Base-by-base conservation (phyloP, 2,888 invertebrate species). In the Nebria brevicollis region DNA sequence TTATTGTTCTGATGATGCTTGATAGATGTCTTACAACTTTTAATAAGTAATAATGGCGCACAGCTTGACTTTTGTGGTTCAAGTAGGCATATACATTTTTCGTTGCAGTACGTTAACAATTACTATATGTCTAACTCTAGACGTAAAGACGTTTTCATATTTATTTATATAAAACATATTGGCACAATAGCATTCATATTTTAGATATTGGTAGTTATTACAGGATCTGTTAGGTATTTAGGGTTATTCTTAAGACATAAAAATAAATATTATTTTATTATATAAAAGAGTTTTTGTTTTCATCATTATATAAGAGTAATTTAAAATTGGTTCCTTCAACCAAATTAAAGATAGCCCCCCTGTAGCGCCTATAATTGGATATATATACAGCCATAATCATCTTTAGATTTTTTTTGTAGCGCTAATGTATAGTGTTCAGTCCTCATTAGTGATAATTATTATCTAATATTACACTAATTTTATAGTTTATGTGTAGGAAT, bases 391-490 rank as follows among this genome's bases (percentile, higher is more conserved):
- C 7, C 43, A 54, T 54, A 54, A 54, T 54, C 54, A 54, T 13
- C 54, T 54, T 8, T 13, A 13, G 13, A 54, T 13, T 11, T 54
- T 54, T 54, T 54, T 13, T 11, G 54, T 13, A 11, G 8, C 1
- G 54, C 8, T 54, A 54, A 54, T 54, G 54, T 54, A 54, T 77
- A 54, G 34, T 25, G 72, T 65, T 77, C 64, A 54, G 10, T 64
- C 54, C 77, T 25, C 25, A 77, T 77, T 64, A 72, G 72, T 64
- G 26, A 77, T 77, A 20, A 54, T 76, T 43, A 76, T 76, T 72
- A 72, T 42, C 77, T 77, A 72, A 77, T 72, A 72, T n/a, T 72
- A 43, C 54, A 72, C 64, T 77, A 72, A 77, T 77, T 77, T 77
- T 77, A 42, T 2, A 7, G 7, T 54, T 54, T 13, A 11, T 54